Evolutionary conservation across 1,140 invertebrate species (phyloP), one percentile per base, ranked within the genome.

Genomic region (Pogonognathellus flavescens): DNA sequence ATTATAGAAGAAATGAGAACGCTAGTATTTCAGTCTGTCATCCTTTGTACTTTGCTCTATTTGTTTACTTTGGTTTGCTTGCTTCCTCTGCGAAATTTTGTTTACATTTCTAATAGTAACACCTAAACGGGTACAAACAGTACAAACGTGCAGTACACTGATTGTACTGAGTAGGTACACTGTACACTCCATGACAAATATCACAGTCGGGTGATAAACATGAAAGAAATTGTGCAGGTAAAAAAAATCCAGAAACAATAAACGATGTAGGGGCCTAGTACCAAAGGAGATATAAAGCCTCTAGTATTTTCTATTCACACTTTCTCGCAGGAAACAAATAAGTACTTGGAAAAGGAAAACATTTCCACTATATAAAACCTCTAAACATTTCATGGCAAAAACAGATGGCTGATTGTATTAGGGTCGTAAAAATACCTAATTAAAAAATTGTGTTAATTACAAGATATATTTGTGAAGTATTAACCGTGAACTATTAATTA

Each of bases 21-120:
- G 25, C 62, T 66, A 20, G 62, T 20, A 66, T 31, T 66, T 66
- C 10, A 66, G 62, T 25, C 62, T 66, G 62, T 66, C 62, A 66
- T 66, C 62, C 25, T 66, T 66, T 66, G 62, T 66, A 66, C 62
- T 66, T 25, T 66, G 18, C 62, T 66, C 62, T 66, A 66, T 66
- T 66, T 66, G 25, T 66, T 66, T 66, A 13, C 62, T 25, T 66
- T 31, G 62, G 62, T 66, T 66, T 25, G 14, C 62, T 66, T 66
- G 14, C 62, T 66, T 66, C 62, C 62, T 66, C 22, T 20, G 25
- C 20, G 14, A 66, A 66, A 66, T 2, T 66, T 66, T 13, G 62
- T 66, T 66, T 66, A 66, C 62, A 66, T 66, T 66, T 20, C 20
- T 25, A 66, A 22, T 20, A 25, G 20, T 25, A 66, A 66, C 62